These are phyloP conservation scores for Micromussa lordhowensis DNA, from an alignment of 92 coral and sea anemone species.

Conservation along the genomic window DNA sequence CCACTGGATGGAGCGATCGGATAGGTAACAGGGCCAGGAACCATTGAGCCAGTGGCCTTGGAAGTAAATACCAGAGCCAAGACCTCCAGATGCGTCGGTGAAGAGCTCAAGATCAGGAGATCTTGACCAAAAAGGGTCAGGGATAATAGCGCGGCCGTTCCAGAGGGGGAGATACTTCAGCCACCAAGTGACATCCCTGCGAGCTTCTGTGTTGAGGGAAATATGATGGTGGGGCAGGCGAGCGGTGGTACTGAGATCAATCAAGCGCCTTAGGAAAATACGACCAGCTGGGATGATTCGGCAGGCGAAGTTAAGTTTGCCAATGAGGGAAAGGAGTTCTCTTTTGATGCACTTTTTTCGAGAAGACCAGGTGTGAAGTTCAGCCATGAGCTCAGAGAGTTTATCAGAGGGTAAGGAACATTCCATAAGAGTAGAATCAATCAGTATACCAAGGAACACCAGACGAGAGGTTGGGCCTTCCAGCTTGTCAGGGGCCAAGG, in stretches of 20 bases:
- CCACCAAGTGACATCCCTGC: constrained; percentile 6
- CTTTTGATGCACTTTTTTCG: background rate
- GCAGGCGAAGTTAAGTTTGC: constrained; percentile 43
- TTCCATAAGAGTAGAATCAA: no score
- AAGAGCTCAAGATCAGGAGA: no score
- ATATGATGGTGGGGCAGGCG: constrained; percentile 19
- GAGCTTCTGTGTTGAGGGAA: constrained; percentile 1
- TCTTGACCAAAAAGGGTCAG: no score
- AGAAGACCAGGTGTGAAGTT: background rate
- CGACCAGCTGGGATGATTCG: constrained; percentile 31
- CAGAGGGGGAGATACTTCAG: background rate
- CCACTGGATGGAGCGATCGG: no score
- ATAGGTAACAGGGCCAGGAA: no score
- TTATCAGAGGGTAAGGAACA: no score
- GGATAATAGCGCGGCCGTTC: constrained; percentile 10
- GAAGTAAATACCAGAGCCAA: no score
- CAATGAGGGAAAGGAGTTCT: constrained; percentile 21
- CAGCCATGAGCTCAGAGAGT: background rate
- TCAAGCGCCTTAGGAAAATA: constrained; percentile 21
- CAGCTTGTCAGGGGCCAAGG: no score
- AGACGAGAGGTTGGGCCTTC: no score
- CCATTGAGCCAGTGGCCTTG: no score
- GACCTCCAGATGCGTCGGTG: no score
- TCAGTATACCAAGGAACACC: no score
- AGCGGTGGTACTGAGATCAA: background rate